phyloP scores from a whole-genome alignment of 2,888 invertebrate species.

The Parnassius mnemosyne region DNA sequence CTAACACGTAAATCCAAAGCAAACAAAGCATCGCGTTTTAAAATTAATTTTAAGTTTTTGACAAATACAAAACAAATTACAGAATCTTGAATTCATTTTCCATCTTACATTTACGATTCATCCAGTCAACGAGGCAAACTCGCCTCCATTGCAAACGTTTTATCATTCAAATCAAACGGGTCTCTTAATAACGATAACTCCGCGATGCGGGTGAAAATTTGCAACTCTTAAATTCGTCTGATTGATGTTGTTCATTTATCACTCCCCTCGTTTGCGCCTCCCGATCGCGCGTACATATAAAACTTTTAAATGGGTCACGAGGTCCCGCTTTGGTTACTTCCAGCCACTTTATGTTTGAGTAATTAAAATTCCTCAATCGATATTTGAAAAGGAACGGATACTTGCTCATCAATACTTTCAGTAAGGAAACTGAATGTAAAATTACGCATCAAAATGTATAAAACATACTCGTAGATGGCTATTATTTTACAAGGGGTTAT shows the following conservation, averaged over 20 bases:
- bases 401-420: neutral
- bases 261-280: slow-evolving; percentile 67
- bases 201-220: slow-evolving; percentile 65
- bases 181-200: slow-evolving; percentile 55
- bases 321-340: slow-evolving; percentile 68
- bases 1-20: too few species aligned
- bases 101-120: neutral
- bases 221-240: slow-evolving; percentile 76
- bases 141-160: slow-evolving; percentile 39
- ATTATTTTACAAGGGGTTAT: too few species aligned
- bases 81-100: too few species aligned
- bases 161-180: slow-evolving; percentile 55
- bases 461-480: too few species aligned
- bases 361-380: slow-evolving; percentile 73
- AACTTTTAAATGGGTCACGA: slow-evolving; percentile 79
- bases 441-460: too few species aligned
- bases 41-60: too few species aligned
- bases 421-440: too few species aligned
- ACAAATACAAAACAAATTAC: too few species aligned
- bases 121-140: slow-evolving; percentile 1
- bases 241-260: slow-evolving; percentile 79
- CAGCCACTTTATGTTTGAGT: slow-evolving; percentile 56
- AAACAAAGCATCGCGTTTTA: too few species aligned
- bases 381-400: slow-evolving; percentile 34
- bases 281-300: slow-evolving; percentile 50